Percentiles rank a stretch among this genome's conserved stretches.
phyloP scores from a whole-genome alignment of 1,140 invertebrate genomes.

The Arion vulgaris region DNA sequence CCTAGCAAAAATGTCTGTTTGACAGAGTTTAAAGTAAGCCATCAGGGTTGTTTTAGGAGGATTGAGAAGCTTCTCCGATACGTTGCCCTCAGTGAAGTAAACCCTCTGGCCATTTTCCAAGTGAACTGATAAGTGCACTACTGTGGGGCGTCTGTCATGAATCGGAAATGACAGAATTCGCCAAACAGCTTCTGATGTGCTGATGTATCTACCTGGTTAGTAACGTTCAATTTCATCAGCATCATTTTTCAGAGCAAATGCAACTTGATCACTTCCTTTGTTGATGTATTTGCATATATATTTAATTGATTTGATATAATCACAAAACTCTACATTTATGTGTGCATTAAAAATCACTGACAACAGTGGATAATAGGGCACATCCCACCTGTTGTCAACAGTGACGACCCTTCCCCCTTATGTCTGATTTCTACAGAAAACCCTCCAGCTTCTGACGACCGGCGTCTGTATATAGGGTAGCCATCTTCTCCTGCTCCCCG shows the following conservation, averaged over 20 bases:
- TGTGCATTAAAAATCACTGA: slow-evolving; percentile 42
- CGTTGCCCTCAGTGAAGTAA: slow-evolving; percentile 68
- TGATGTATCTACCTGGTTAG: slow-evolving; percentile 53
- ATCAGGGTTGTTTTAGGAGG: slow-evolving; percentile 70
- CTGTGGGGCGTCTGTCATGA: slow-evolving; percentile 70
- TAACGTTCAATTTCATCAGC: slow-evolving; percentile 40
- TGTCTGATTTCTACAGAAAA: background rate
- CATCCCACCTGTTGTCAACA: slow-evolving; percentile 48
- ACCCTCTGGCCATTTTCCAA: slow-evolving; percentile 73
- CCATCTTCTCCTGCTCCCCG: slow-evolving; percentile 59
- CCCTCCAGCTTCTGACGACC: slow-evolving; percentile 40
- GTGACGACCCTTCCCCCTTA: slow-evolving; percentile 13
- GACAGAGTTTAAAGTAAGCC: slow-evolving; percentile 64
- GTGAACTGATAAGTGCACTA: slow-evolving; percentile 72
- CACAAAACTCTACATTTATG: slow-evolving; percentile 49
- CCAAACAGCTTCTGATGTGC: slow-evolving; percentile 60
- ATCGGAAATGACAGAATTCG: slow-evolving; percentile 56
- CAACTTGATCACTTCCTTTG: slow-evolving; percentile 40
- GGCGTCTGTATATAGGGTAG: slow-evolving; percentile 70
- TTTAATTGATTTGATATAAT: slow-evolving; percentile 45
- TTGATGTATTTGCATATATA: slow-evolving; percentile 48
- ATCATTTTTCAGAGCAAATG: slow-evolving; percentile 4
- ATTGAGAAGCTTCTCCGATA: slow-evolving; percentile 45
- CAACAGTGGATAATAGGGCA: slow-evolving; percentile 45
- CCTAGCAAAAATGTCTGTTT: slow-evolving; percentile 55